Conservation (phyloP, 2,888 invertebrate genomes). For the Diplazon laetatorius region DNA sequence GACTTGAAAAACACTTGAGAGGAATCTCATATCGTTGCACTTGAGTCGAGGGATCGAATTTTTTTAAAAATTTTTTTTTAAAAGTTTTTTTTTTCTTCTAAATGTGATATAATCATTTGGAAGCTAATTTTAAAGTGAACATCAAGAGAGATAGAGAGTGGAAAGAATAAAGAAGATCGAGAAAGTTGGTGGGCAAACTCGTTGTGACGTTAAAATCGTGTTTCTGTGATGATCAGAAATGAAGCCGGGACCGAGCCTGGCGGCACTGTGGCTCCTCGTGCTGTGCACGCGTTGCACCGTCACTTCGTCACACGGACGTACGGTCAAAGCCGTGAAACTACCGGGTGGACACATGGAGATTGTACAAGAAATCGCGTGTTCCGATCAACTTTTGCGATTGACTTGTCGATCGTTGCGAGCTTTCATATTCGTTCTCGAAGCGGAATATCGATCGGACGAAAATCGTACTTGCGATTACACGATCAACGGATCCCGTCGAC, state of each 20-base stretch:
- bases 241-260: conserved; percentile 73
- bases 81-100: no score
- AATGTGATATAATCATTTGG: no score
- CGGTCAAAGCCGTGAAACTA: conserved; percentile 56
- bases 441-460: conserved; percentile 73
- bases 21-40: conserved; percentile 19
- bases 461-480: conserved; percentile 72
- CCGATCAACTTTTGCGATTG: conserved; percentile 74
- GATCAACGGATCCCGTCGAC: conserved; percentile 47
- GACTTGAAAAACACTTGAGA: conserved; percentile 25
- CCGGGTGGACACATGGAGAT: conserved; percentile 77
- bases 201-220: conserved; percentile 53
- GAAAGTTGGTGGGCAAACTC: conserved; percentile 38
- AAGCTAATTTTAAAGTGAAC: conserved; percentile 30
- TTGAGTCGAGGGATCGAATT: conserved; percentile 29
- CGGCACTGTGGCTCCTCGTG: conserved; percentile 64
- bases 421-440: conserved; percentile 78
- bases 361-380: conserved; percentile 78
- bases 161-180: conserved; percentile 19
- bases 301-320: conserved; percentile 41
- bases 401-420: conserved; percentile 78
- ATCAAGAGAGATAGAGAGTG: neutral
- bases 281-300: conserved; percentile 47
- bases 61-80: no score
- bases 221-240: conserved; percentile 77